These are phyloP conservation scores for Brachyistius frenatus DNA, from an alignment of 2,113 vertebrate genomes.

Conservation along the genomic window DNA sequence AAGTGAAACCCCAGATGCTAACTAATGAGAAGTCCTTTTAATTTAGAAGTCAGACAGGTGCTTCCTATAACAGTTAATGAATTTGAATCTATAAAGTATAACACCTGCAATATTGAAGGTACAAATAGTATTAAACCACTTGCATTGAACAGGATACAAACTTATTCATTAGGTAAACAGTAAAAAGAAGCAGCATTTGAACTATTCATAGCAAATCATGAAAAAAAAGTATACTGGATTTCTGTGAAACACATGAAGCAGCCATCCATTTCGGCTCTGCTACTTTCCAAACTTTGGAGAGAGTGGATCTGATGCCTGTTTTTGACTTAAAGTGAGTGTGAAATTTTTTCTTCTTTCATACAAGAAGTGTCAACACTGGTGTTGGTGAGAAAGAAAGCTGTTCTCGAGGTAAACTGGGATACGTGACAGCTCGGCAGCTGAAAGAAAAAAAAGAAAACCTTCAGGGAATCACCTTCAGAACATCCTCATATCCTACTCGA, in stretches of 20 bases:
- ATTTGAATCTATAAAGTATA: no score
- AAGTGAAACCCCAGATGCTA: slow-evolving; percentile 14
- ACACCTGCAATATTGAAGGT: not conserved
- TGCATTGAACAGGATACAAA: slow-evolving; percentile 1
- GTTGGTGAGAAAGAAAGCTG: slow-evolving; percentile 19
- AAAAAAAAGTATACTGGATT: not conserved
- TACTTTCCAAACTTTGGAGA: slow-evolving; percentile 17
- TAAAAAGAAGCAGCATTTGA: not conserved
- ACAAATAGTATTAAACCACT: slow-evolving; percentile 5
- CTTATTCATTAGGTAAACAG: not conserved
- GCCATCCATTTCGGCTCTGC: not conserved
- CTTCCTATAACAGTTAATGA: slow-evolving; percentile 1
- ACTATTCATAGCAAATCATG: not conserved
- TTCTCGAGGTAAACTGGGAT: not conserved
- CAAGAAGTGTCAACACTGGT: slow-evolving; percentile 16
- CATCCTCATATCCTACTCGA: not conserved
- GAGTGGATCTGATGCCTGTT: slow-evolving; percentile 7
- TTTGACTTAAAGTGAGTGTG: slow-evolving; percentile 32
- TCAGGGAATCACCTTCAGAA: slow-evolving; percentile 19
- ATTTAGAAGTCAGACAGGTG: not conserved
- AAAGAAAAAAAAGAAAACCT: not conserved
- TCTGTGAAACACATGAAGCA: slow-evolving; percentile 1
- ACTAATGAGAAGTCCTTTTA: not conserved
- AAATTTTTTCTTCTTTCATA: slow-evolving; percentile 44
- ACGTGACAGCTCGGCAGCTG: slow-evolving; percentile 7